Percentiles rank a stretch among this genome's conserved stretches.
phyloP scores from a whole-genome alignment of 2,888 invertebrate genomes.

The Eupithecia vulgata region DNA sequence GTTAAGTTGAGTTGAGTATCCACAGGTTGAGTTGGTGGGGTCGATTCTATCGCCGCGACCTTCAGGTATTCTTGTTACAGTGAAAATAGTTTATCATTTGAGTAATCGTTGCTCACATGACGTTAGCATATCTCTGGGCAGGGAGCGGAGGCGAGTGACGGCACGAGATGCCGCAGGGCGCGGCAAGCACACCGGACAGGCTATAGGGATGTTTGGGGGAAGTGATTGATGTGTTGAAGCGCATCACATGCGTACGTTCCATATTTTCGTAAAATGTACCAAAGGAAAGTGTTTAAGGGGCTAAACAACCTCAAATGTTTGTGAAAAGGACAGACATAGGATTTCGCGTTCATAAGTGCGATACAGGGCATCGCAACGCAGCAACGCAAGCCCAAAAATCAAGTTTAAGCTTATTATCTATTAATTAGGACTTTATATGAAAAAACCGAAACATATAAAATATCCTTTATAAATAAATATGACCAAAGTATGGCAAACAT shows the following conservation, averaged over 20 bases:
- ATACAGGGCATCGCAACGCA: no score
- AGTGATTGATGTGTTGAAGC: constrained; percentile 8
- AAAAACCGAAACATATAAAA: no score
- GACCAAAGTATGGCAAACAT: no score
- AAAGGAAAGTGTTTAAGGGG: no score
- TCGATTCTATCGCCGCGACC: not conserved
- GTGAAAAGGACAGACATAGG: no score
- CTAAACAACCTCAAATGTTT: no score
- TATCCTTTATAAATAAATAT: no score
- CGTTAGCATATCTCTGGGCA: not conserved
- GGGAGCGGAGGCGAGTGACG: constrained; percentile 29
- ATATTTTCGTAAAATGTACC: not conserved
- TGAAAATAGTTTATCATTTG: constrained; percentile 1
- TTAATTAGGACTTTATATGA: no score
- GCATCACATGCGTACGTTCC: not conserved
- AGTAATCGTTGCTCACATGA: not conserved
- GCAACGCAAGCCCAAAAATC: no score
- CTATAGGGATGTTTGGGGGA: not conserved
- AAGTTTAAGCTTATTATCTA: no score
- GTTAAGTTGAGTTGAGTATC: no score
- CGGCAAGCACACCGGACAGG: constrained; percentile 24
- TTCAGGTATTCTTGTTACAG: not conserved
- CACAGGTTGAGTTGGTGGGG: not conserved
- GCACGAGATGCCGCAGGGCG: constrained; percentile 35
- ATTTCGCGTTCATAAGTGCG: no score